Conservation (phyloP, 2,797 vertebrate genomes). For the Macroramphosus scolopax region DNA sequence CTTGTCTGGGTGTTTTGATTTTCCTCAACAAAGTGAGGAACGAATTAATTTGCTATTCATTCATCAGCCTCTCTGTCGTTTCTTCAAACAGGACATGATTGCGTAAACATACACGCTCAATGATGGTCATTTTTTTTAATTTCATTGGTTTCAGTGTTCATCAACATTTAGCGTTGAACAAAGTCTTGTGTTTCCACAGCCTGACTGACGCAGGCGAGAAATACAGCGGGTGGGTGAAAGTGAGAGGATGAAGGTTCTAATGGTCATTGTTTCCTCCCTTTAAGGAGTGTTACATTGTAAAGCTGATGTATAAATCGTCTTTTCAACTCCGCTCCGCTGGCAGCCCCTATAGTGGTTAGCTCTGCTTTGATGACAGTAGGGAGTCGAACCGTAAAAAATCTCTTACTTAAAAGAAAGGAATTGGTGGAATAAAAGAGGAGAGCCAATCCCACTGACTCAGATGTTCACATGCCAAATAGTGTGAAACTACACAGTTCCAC, state of each 20-base stretch:
- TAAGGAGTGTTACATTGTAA: conserved; percentile 39
- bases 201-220: conserved; percentile 1
- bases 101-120: not conserved
- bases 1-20: too few species aligned
- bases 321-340: conserved; percentile 46
- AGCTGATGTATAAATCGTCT: conserved; percentile 44
- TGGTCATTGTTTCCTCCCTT: conserved; percentile 32
- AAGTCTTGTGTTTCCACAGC: conserved; percentile 9
- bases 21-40: too few species aligned
- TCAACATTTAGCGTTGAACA: too few species aligned
- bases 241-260: conserved; percentile 15
- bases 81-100: too few species aligned
- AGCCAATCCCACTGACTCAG: conserved; percentile 38
- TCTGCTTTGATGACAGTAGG: conserved; percentile 60
- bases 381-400: conserved; percentile 60
- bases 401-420: conserved; percentile 39
- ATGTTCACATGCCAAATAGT: conserved; percentile 55
- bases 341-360: conserved; percentile 42
- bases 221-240: conserved; percentile 13
- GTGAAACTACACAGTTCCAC: conserved; percentile 45
- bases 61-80: too few species aligned
- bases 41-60: too few species aligned
- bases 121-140: not conserved
- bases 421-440: conserved; percentile 45
- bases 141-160: too few species aligned